Evolutionary conservation across 2,797 vertebrate species (phyloP), one percentile per base, ranked within the genome.

Genomic region (Vultur gryphus): DNA sequence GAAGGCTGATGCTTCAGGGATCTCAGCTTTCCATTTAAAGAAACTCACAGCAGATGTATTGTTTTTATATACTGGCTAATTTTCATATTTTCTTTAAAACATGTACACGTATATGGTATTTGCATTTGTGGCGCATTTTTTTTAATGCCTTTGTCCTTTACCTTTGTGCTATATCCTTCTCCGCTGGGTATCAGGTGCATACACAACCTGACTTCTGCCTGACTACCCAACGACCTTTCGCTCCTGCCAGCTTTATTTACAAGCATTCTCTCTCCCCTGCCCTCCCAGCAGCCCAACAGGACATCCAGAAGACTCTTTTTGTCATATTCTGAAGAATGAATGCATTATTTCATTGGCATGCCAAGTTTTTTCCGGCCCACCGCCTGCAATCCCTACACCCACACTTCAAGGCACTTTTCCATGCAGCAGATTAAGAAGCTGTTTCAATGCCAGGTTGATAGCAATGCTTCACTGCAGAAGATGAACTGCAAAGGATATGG

Each of bases 401-500:
- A 64, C 94, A 51, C 87, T 95, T 65, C 46, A 18, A 91, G 91
- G 87, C 89, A 29, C 81, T 94, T 93, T 89, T 91, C 95, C 95
- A 80, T 49, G 84, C 87, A 86, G 89, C 91, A 96, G 91, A 95
- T 91, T 87, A 94, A 93, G 96, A 82, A 95, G 94, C 80, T 79
- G 85, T 94, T 79, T 70, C 94, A 54, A 19, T 52, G 90, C 91
- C 91, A 95, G 66, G 71, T 18, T 39, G 70, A 81, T 16, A 90
- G 90, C 52, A n/a, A 89, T 72, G 92, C 89, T 82, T 94, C 62
- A 5, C 64, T 55, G 81, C 64, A 31, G 87, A 95, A 92, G 83
- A 95, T 72, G 90, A 96, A 93, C 64, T 67, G 91, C 77, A 84
- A 96, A 91, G 87, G 93, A 87, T 73, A 88, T 4, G 26, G 93